Percentiles rank a stretch among this genome's conserved stretches.
Evolutionary conservation across 23 tunicate genomes (phyloP).

Genomic region (Trididemnum nubilum): DNA sequence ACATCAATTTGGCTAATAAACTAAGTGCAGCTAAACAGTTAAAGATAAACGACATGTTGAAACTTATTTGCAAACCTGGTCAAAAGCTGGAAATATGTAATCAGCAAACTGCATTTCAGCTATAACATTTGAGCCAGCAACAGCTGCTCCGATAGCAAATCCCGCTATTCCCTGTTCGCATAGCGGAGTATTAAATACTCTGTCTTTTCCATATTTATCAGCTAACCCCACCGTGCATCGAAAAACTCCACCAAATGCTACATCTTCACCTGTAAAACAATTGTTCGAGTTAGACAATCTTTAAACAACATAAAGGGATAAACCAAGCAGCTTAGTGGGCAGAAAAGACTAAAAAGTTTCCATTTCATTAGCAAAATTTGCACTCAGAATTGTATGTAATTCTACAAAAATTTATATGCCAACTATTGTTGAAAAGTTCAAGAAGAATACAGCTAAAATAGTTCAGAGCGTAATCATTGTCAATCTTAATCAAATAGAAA

Average conservation of each 20-base stretch:
- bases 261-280: constrained; percentile 93
- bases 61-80: constrained; percentile 79
- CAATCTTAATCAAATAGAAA: too few relatives aligned
- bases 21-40: too few relatives aligned
- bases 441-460: too few relatives aligned
- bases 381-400: neutral
- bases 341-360: too few relatives aligned
- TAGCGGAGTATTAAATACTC: constrained; percentile 96
- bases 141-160: constrained; percentile 95
- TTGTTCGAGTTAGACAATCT: too few relatives aligned
- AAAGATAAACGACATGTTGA: too few relatives aligned
- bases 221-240: constrained; percentile 92
- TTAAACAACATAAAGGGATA: too few relatives aligned
- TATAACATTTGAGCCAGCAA: constrained; percentile 90
- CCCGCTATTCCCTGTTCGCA: constrained; percentile 99
- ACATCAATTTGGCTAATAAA: too few relatives aligned
- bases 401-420: neutral
- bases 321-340: too few relatives aligned
- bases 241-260: constrained; percentile 98
- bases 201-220: constrained; percentile 82
- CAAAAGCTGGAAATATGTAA: constrained; percentile 98
- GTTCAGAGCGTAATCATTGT: too few relatives aligned
- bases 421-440: too few relatives aligned
- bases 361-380: too few relatives aligned
- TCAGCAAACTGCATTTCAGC: constrained; percentile 99